phyloP scores from a whole-genome alignment of 1,140 invertebrate species.

The Ericerus pela region DNA sequence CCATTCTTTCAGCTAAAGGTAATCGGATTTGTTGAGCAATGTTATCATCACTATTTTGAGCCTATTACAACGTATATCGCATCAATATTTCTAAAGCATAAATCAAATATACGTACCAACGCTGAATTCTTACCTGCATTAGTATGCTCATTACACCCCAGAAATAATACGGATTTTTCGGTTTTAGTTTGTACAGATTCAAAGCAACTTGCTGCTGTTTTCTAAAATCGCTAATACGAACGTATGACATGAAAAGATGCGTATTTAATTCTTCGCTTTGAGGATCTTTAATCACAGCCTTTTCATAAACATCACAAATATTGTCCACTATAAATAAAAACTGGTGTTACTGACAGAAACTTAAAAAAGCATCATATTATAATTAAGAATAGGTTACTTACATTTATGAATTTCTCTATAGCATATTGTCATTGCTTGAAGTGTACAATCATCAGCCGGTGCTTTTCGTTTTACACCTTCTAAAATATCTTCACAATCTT shows the following conservation, averaged over 20 bases:
- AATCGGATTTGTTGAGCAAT: conserved; percentile 43
- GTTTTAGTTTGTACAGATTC: conserved; percentile 72
- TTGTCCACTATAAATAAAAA: conserved; percentile 49
- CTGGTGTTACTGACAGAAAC: not conserved
- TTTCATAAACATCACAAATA: conserved; percentile 78
- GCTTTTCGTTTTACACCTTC: conserved; percentile 61
- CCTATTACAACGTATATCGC: conserved; percentile 28
- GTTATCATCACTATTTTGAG: conserved; percentile 26
- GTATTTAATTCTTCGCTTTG: conserved; percentile 82
- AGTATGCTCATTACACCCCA: conserved; percentile 95
- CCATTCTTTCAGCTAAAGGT: conserved; percentile 63
- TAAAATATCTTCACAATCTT: conserved; percentile 59
- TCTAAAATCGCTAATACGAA: conserved; percentile 74
- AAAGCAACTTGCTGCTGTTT: conserved; percentile 81
- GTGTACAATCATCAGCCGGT: conserved; percentile 76
- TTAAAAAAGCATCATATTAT: not conserved
- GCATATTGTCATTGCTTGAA: conserved; percentile 93
- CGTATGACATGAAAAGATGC: conserved; percentile 90
- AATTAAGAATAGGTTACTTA: conserved; percentile 34
- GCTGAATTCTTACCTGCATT: conserved; percentile 48
- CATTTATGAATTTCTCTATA: conserved; percentile 81
- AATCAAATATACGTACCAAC: not conserved
- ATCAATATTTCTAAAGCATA: not conserved
- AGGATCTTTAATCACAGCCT: conserved; percentile 68
- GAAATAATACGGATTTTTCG: conserved; percentile 94